Base-by-base conservation (phyloP, 2,113 vertebrate species). In the Alaudala cheleensis region DNA sequence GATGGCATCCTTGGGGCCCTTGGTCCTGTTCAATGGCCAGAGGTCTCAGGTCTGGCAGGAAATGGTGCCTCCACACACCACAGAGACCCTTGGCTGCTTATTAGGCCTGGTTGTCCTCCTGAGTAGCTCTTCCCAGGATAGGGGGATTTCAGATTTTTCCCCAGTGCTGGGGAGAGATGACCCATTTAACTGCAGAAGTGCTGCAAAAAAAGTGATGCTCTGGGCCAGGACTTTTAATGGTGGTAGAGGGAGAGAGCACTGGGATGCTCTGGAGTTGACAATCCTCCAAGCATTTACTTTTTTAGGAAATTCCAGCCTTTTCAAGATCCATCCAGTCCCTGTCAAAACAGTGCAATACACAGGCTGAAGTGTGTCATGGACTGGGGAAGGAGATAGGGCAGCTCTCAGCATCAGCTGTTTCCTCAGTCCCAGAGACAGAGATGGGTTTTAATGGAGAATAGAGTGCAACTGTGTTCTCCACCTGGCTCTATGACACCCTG, bases 11-110 rank as follows among this genome's bases (percentile, higher is more conserved):
- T 49, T 12, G 39, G 67, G 40, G 50, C 53, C 49, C 44, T 56
- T 0, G 0, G 34, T 86, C 31, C 70, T 81, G n/a, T 53, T 73
- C 0, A 1, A 34, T 0, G 1, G 40, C 54, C 18, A n/a, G 26
- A 65, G 42, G 31, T 53, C 72, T 58, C 29, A 11, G 26, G 51
- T 60, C 69, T 84, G 70, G 58, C 58, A 39, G 51, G 53, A 12
- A 47, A 50, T 8, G 22, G 72, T 34, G n/a, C 25, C 56, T 21
- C 14, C 4, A 19, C 2, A 13, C 9, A 45, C 25, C 29, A 56
- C 37, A 78, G n/a, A 87, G 18, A 28, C n/a, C 28, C 25, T 4
- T 31, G 45, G 45, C 64, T 84, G 23, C 37, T 57, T 42, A 42
- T 37, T 24, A 79, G 37, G 11, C 11, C 64, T 65, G 11, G 8